These are phyloP conservation scores for Chloroclystis v-ata DNA, from an alignment of 2,888 invertebrate genomes.

Conservation along the genomic window DNA sequence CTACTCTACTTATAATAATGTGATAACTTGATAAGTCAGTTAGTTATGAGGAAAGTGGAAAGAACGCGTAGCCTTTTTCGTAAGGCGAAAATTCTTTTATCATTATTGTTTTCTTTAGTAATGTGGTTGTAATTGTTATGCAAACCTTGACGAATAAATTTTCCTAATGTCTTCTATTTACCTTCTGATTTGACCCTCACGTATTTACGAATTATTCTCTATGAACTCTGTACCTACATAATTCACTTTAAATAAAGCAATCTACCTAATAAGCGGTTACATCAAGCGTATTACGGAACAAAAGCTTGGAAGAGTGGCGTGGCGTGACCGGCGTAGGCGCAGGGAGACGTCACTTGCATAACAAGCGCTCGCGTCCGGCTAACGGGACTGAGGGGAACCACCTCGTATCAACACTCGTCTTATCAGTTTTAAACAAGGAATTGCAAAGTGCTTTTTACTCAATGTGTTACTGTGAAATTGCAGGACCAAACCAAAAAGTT, in stretches of 20 bases:
- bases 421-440: slow-evolving; percentile 7
- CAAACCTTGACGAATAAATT: too few species aligned
- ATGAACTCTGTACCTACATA: slow-evolving; percentile 17
- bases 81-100: too few species aligned
- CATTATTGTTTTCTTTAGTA: too few species aligned
- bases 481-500: too few species aligned
- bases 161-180: too few species aligned
- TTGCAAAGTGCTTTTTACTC: too few species aligned
- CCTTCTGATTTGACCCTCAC: too few species aligned
- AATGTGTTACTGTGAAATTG: too few species aligned
- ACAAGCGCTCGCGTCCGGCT: slow-evolving; percentile 66
- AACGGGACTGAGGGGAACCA: slow-evolving; percentile 57
- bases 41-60: background rate
- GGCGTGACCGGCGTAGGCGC: slow-evolving; percentile 29
- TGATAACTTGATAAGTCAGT: background rate
- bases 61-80: background rate
- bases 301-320: slow-evolving; percentile 28
- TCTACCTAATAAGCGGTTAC: slow-evolving; percentile 32
- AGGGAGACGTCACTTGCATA: slow-evolving; percentile 66
- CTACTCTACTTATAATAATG: slow-evolving; percentile 3
- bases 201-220: too few species aligned
- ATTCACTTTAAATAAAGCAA: slow-evolving; percentile 23
- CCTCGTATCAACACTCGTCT: slow-evolving; percentile 40
- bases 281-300: slow-evolving; percentile 35
- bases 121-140: too few species aligned